A percentile compares a stretch with the other conserved stretches of the same genome.
phyloP scores from a whole-genome alignment of 2,888 invertebrate species.

The Rhogogaster chlorosoma region DNA sequence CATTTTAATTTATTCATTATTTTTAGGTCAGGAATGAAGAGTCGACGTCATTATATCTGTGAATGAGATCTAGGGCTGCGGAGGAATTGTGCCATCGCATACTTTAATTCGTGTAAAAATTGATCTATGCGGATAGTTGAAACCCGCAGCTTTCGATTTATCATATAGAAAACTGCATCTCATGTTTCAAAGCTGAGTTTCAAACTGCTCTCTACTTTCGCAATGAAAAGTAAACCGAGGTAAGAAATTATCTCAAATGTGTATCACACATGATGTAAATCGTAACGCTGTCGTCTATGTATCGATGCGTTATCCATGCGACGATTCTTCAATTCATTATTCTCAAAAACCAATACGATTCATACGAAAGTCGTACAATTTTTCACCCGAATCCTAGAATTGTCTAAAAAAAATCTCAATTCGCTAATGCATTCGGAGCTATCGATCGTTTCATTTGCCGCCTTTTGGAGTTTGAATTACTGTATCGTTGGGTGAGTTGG shows the following conservation, averaged over 20 bases:
- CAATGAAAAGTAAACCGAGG: constrained; percentile 43
- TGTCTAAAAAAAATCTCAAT: not conserved
- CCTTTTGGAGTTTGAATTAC: not conserved
- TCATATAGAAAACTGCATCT: constrained; percentile 48
- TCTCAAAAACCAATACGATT: not conserved
- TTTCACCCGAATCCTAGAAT: not conserved
- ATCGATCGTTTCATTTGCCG: not conserved
- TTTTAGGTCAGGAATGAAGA: not conserved
- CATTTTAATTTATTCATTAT: not conserved
- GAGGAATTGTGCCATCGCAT: not conserved
- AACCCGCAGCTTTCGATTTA: constrained; percentile 26
- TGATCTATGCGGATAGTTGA: constrained; percentile 9
- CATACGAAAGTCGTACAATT: not conserved
- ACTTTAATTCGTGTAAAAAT: constrained; percentile 9
- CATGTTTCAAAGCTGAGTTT: constrained; percentile 44
- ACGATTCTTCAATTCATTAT: not conserved
- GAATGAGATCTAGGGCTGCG: constrained; percentile 17
- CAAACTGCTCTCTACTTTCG: constrained; percentile 49
- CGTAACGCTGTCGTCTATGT: not conserved
- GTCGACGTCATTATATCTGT: not conserved
- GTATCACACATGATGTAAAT: not conserved
- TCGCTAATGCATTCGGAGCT: not conserved
- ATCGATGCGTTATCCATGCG: not conserved
- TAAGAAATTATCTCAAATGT: constrained; percentile 26
- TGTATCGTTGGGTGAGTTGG: not conserved